A percentile compares a stretch with the other conserved stretches of the same genome.
phyloP scores from a whole-genome alignment of 2,797 vertebrate species.

The Bucorvus abyssinicus region DNA sequence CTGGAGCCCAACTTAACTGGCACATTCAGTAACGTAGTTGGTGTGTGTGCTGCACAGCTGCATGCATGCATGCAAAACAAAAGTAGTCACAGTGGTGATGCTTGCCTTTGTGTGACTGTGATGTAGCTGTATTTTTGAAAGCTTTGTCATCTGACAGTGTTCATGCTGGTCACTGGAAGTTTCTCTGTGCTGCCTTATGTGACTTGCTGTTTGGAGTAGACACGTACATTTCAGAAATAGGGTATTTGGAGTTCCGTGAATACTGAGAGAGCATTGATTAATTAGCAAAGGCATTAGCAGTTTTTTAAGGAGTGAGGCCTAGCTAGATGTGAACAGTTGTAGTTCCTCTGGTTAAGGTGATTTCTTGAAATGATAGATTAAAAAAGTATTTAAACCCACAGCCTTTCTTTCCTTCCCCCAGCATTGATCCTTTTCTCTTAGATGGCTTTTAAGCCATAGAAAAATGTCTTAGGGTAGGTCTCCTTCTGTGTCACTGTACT shows the following conservation, averaged over 20 bases:
- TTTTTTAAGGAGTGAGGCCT: background rate
- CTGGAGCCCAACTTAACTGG: constrained; percentile 27
- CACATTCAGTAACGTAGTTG: constrained; percentile 38
- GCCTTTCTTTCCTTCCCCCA: background rate
- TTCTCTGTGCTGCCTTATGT: constrained; percentile 43
- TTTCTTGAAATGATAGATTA: constrained; percentile 19
- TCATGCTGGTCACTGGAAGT: constrained; percentile 49
- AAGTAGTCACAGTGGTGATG: constrained; percentile 53
- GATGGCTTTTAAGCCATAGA: background rate
- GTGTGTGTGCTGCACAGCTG: constrained; percentile 43
- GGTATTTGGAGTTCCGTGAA: constrained; percentile 44
- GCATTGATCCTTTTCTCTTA: background rate
- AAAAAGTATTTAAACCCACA: background rate
- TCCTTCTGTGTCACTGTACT: background rate
- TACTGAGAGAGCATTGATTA: background rate
- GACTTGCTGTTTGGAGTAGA: constrained; percentile 38
- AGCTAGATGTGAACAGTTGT: constrained; percentile 1
- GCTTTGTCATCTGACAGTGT: constrained; percentile 59
- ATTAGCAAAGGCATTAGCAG: background rate
- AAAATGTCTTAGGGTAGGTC: background rate
- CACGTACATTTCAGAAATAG: constrained; percentile 44
- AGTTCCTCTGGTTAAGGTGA: constrained; percentile 38
- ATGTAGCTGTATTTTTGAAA: constrained; percentile 61
- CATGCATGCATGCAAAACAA: constrained; percentile 62
- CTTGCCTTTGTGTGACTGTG: constrained; percentile 61